Evolutionary conservation across 2,888 invertebrate genomes (phyloP), one percentile per base, ranked within the genome.

Genomic region (Tetragnatha montana): DNA sequence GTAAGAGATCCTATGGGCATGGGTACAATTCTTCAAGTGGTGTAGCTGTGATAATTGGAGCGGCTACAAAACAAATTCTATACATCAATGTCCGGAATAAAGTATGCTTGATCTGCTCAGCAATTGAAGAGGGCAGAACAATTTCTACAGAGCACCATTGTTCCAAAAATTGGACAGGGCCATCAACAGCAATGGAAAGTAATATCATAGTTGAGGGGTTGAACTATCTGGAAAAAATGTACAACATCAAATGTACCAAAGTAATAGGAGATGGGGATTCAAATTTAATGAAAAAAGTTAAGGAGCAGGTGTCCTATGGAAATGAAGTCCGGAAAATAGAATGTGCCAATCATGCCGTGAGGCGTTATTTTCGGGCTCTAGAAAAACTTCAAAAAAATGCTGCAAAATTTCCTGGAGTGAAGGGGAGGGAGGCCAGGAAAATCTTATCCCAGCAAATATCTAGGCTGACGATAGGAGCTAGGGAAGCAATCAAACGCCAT

Each of bases 1-100:
- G 74, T 19, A 86, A 86, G n/a, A 71, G 86, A 73, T 71, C 50
- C 3, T 79, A 80, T 35, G 73, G 80, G 1, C 74, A 86, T 73
- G 86, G 80, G 1, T 73, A 79, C 12, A 73, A 73, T 86, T 60
- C 73, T 6, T 68, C 19, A 6, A 51, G 70, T 51, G 60, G 80
- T 6, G 51, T 86, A 0, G 73, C 73, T 0, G 60, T 73, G 4
- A 80, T 73, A 0, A 73, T 80, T 22, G 81, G 68, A 4, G 50
- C 1, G 68, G 75, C 6, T 6, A 81, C 81, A 2, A 8, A 87
- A 69, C 74, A 87, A 73, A 80, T 74, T 47, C 22, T 81, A n/a
- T 76, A 50, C 47, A 49, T 81, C 6, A 76, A 50, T 0, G 17
- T 81, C 17, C 8, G 76, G 1, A 87, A 81, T 22, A 87, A 81